Evolutionary conservation across 2,113 vertebrate genomes (phyloP), one percentile per base, ranked within the genome.

Genomic region (Jacana jacana): DNA sequence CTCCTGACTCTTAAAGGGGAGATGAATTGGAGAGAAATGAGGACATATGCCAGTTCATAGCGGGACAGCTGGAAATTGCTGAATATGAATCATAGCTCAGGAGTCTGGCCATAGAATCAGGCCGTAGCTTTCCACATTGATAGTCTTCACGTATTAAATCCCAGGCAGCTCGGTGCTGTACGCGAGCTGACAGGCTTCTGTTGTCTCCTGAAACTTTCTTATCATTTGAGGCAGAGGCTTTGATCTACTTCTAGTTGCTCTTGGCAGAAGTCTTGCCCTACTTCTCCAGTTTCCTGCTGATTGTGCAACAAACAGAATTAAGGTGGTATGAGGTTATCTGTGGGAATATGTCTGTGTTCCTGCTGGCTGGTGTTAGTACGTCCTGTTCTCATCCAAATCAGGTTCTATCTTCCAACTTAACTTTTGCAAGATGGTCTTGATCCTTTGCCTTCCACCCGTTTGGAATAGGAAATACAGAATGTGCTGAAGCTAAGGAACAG

Each of bases 261-360:
- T 81, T 95, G 95, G 94, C 88, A 91, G 78, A 96, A 90, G 92
- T 81, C 20, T 91, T 96, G 91, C 75, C 94, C 85, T 93, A 75
- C 25, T 96, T 95, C 89, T 96, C 87, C 81, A 82, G 71, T 95
- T 91, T 78, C 88, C 69, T 86, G 91, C 93, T 96, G 89, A 86
- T 89, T 17, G 5, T 95, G 77, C 89, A 96, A 63, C 75, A 96
- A 90, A 70, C 90, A 81, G 89, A 93, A 10, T 46, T 55, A 69
- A 95, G 92, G 95, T 96, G 88, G 35, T 79, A 33, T 33, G 90
- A 96, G 93, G 90, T 96, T 95, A 94, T 93, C 88, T 96, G 24
- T 71, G 60, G 80, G 82, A 95, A 77, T 84, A 44, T 3, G 30
- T 46, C 18, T 84, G 31, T 80, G 85, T 85, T 89, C 71, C 65